Conservation (phyloP, 2,113 vertebrate species). For the Tragelaphus scriptus region DNA sequence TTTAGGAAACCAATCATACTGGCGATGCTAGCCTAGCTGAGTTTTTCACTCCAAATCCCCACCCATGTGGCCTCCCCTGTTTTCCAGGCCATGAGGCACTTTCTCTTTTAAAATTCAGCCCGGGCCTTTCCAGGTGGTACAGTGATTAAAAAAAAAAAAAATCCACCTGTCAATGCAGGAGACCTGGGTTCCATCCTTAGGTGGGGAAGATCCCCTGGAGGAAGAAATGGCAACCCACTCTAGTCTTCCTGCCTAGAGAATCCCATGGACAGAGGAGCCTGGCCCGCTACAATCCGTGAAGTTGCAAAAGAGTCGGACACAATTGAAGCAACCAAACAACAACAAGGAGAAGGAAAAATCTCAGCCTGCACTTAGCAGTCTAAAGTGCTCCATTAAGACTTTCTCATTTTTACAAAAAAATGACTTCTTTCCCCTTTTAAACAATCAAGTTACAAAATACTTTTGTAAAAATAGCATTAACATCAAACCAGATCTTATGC, state of each 20-base stretch:
- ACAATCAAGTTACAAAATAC: slow-evolving; percentile 17
- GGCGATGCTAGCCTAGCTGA: neutral
- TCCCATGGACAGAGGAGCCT: neutral
- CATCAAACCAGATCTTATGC: neutral
- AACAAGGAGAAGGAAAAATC: neutral
- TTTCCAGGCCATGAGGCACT: neutral
- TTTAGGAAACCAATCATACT: neutral
- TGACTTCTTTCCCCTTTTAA: neutral
- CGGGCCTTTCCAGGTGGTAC: neutral
- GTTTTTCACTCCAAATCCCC: neutral
- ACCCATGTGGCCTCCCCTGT: neutral
- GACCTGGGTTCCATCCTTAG: neutral
- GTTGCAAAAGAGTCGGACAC: neutral
- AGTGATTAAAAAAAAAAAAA: neutral
- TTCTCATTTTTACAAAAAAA: neutral
- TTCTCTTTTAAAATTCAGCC: neutral
- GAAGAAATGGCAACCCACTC: neutral
- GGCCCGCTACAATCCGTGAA: neutral
- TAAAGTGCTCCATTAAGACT: neutral
- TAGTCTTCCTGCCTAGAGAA: neutral
- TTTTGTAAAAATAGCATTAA: neutral
- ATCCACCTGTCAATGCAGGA: neutral
- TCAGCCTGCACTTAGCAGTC: neutral
- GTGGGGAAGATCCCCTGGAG: neutral
- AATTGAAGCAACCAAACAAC: neutral